phyloP scores from a whole-genome alignment of 2,797 vertebrate genomes.

The Allobates femoralis region DNA sequence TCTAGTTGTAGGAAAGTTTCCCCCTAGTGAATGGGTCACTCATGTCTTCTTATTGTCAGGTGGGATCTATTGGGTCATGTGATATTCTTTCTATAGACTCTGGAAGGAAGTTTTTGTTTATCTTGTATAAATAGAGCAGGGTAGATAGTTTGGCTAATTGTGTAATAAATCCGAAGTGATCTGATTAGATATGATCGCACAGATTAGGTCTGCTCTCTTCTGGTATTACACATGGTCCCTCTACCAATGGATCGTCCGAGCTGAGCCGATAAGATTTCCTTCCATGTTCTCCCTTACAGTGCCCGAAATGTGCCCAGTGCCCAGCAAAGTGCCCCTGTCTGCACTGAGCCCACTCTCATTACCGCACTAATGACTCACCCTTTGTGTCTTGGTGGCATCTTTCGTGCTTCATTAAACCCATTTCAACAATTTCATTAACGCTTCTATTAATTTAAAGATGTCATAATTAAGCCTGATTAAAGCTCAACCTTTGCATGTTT shows the following conservation, averaged over 20 bases:
- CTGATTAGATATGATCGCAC: background rate
- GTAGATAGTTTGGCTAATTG: background rate
- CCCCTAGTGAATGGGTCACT: background rate
- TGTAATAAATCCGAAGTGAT: background rate
- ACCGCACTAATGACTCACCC: conserved; percentile 54
- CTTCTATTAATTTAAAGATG: conserved; percentile 63
- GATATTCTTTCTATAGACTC: background rate
- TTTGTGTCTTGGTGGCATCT: conserved; percentile 62
- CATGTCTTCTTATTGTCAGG: background rate
- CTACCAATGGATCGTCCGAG: background rate
- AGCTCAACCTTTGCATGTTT: conserved; percentile 50
- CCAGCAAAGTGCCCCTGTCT: conserved; percentile 34
- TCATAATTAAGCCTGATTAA: conserved; percentile 55
- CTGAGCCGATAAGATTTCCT: background rate
- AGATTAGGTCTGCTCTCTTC: background rate
- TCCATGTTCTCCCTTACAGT: conserved; percentile 48
- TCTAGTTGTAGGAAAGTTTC: background rate
- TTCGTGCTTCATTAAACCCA: conserved; percentile 65
- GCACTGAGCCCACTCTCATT: conserved; percentile 59
- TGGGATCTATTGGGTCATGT: background rate
- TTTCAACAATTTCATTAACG: conserved; percentile 52
- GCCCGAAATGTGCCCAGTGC: conserved; percentile 28
- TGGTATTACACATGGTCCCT: background rate
- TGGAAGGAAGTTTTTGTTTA: background rate
- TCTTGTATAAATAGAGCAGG: background rate